phyloP scores from a whole-genome alignment of 2,888 invertebrate genomes.

The Frankliniella intonsa region DNA sequence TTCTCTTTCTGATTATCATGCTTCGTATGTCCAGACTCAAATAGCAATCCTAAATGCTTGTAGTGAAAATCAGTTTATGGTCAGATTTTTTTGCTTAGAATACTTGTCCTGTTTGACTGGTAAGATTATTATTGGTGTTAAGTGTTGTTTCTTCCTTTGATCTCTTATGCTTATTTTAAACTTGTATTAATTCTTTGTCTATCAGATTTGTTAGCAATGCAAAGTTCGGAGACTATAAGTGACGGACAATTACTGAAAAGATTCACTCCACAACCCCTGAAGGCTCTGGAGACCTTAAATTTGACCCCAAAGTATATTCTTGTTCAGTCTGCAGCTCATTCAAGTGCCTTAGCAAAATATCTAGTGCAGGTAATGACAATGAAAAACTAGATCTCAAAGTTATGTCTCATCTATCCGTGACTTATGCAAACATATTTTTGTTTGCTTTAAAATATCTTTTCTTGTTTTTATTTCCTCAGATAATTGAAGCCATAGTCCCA shows the following conservation, averaged over 20 bases:
- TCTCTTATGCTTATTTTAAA: neutral
- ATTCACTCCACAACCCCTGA: neutral
- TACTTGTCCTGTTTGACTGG: neutral
- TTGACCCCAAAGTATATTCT: neutral
- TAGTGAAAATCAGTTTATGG: constrained; percentile 4
- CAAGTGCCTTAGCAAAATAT: neutral
- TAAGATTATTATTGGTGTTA: neutral
- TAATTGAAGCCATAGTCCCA: neutral
- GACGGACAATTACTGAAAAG: neutral
- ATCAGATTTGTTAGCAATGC: neutral
- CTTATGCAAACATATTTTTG: neutral
- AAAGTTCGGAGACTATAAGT: neutral
- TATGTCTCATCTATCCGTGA: neutral
- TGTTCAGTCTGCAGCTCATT: neutral
- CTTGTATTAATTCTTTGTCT: neutral
- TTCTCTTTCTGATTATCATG: neutral
- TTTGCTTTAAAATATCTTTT: neutral
- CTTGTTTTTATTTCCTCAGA: neutral
- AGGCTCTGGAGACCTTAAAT: neutral
- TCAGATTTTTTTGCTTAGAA: neutral
- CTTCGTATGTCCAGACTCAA: neutral
- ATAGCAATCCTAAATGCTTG: neutral
- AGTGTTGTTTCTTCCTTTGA: neutral
- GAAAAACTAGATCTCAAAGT: neutral
- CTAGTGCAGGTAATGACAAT: neutral